Evolutionary conservation across 2,113 vertebrate genomes (phyloP).

Genomic region (Cathartes aura): DNA sequence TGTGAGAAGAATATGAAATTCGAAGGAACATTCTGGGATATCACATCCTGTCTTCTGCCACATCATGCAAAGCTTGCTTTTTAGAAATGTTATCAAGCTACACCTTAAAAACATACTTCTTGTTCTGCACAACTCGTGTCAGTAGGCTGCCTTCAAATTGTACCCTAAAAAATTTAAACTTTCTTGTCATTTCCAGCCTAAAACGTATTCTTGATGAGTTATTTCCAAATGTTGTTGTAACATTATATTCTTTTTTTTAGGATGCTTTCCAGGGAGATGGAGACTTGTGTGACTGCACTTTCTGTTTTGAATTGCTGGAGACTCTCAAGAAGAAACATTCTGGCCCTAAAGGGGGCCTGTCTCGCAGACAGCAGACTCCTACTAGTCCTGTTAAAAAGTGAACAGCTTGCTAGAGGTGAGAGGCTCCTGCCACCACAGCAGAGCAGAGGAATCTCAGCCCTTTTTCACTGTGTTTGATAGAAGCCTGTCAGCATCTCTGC

Average conservation of each 20-base stretch:
- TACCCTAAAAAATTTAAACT: background rate
- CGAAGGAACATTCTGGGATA: background rate
- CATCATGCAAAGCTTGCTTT: background rate
- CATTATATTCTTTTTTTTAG: background rate
- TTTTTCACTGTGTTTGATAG: background rate
- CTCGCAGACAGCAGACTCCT: background rate
- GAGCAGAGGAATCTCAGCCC: too few relatives aligned
- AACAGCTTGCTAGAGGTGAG: background rate
- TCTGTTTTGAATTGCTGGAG: background rate
- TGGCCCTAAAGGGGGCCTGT: too few relatives aligned
- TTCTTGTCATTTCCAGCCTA: background rate
- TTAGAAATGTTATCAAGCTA: background rate
- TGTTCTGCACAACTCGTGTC: background rate
- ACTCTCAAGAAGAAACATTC: too few relatives aligned
- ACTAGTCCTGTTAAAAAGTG: background rate
- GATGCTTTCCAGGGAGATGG: background rate
- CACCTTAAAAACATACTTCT: background rate
- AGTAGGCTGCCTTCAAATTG: background rate
- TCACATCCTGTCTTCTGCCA: background rate
- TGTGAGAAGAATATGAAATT: background rate
- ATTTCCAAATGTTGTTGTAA: background rate
- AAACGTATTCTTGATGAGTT: background rate
- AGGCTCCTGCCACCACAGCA: background rate
- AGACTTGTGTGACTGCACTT: background rate
- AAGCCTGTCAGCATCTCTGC: background rate